Evolutionary conservation across 1,140 invertebrate species (phyloP).

Genomic region (Palaemon carinicauda): DNA sequence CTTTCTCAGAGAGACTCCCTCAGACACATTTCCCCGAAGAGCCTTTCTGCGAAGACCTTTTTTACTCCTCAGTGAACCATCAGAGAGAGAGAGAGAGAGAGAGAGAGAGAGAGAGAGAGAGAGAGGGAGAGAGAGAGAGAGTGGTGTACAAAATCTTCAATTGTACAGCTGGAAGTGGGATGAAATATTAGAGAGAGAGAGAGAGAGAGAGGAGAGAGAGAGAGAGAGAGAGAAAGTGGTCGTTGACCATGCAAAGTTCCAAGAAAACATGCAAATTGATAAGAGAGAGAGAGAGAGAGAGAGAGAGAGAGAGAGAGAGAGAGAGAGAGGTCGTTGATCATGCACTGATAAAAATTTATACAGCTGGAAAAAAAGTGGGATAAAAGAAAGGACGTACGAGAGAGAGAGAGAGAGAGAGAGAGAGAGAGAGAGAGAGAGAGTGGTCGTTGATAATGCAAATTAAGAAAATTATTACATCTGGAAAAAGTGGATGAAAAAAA

Average conservation of each 20-base stretch:
- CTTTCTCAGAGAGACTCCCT: background rate
- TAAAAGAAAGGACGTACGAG: background rate
- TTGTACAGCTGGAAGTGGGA: too few species aligned
- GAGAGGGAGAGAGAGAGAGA: background rate
- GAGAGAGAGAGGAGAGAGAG: background rate
- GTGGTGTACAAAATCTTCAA: too few species aligned
- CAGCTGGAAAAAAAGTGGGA: background rate
- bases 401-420: background rate
- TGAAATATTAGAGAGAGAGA: too few species aligned
- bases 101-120: background rate
- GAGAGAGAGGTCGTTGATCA: too few species aligned
- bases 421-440: background rate
- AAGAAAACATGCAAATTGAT: background rate
- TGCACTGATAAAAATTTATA: background rate
- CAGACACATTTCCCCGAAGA: background rate
- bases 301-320: background rate
- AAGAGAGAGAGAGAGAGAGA: background rate
- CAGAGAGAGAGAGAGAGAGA: background rate
- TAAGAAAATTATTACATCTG: too few species aligned
- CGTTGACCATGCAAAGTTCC: too few species aligned
- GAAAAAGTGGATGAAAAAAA: background rate
- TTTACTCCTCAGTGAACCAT: background rate
- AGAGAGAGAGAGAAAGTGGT: background rate
- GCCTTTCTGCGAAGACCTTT: background rate
- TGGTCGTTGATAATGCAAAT: too few species aligned